A percentile compares a stretch with the other conserved stretches of the same genome.
Conservation (phyloP, 2,113 vertebrate genomes). For the Etheostoma spectabile region DNA sequence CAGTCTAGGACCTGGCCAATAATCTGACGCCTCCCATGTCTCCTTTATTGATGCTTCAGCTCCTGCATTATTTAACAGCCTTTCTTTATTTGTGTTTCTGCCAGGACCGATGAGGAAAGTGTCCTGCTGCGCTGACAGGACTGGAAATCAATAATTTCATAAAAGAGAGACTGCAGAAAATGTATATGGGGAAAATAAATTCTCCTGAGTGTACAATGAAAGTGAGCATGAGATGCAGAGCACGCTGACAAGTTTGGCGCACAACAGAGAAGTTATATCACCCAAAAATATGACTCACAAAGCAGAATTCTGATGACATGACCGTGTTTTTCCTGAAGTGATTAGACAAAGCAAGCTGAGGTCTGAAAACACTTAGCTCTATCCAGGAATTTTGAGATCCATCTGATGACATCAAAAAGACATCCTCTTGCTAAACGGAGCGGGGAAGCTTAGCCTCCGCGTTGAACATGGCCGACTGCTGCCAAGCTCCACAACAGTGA, state of each 20-base stretch:
- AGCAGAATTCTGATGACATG: slow-evolving; percentile 30
- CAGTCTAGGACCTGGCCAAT: slow-evolving; percentile 68
- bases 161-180: slow-evolving; percentile 64
- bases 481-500: slow-evolving; percentile 40
- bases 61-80: slow-evolving; percentile 80
- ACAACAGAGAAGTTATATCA: slow-evolving; percentile 43
- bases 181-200: slow-evolving; percentile 63
- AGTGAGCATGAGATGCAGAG: slow-evolving; percentile 55
- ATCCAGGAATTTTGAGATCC: slow-evolving; percentile 64
- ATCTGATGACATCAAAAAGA: slow-evolving; percentile 66
- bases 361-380: slow-evolving; percentile 43
- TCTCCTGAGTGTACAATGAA: slow-evolving; percentile 50
- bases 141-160: slow-evolving; percentile 76
- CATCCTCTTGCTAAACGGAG: slow-evolving; percentile 55
- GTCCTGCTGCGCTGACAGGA: slow-evolving; percentile 66
- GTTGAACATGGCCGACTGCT: slow-evolving; percentile 35
- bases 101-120: slow-evolving; percentile 67
- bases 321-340: slow-evolving; percentile 26
- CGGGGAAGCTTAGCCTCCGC: slow-evolving; percentile 39
- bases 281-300: slow-evolving; percentile 35
- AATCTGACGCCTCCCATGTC: slow-evolving; percentile 72
- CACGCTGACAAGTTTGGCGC: slow-evolving; percentile 49
- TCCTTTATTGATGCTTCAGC: slow-evolving; percentile 70
- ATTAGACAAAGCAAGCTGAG: slow-evolving; percentile 57
- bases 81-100: slow-evolving; percentile 72